Percentiles rank a stretch among this genome's conserved stretches.
These are phyloP conservation scores for Amiota mariae DNA, from an alignment of 2,888 invertebrate genomes.

Conservation along the genomic window DNA sequence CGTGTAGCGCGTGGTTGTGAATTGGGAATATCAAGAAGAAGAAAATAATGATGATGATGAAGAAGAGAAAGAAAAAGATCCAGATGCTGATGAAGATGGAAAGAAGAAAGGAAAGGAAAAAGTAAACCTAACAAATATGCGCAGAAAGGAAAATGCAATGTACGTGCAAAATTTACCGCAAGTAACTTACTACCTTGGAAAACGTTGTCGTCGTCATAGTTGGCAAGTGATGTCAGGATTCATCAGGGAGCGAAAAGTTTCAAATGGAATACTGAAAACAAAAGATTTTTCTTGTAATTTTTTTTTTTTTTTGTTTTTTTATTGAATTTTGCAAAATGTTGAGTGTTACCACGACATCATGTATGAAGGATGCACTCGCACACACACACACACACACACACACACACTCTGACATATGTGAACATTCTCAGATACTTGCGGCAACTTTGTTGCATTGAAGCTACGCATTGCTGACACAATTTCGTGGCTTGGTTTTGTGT, in stretches of 20 bases:
- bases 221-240: no score
- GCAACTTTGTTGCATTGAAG: no score
- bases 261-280: conserved; percentile 51
- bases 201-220: no score
- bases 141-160: conserved; percentile 56
- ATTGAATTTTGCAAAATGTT: conserved; percentile 59
- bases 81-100: not conserved
- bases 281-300: conserved; percentile 51
- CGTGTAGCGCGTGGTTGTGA: no score
- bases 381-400: not conserved
- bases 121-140: conserved; percentile 57
- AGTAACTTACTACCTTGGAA: no score
- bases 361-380: not conserved
- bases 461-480: no score
- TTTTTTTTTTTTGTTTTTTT: conserved; percentile 34
- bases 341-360: conserved; percentile 20
- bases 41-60: conserved; percentile 32
- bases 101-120: conserved; percentile 16
- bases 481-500: no score
- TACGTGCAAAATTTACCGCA: conserved; percentile 34
- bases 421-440: no score
- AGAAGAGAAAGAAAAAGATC: not conserved
- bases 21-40: conserved; percentile 45
- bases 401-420: not conserved
- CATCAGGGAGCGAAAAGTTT: no score